A percentile compares a stretch with the other conserved stretches of the same genome.
Evolutionary conservation across 2,797 vertebrate genomes (phyloP).

Genomic region (Melanotaenia pygmaea): DNA sequence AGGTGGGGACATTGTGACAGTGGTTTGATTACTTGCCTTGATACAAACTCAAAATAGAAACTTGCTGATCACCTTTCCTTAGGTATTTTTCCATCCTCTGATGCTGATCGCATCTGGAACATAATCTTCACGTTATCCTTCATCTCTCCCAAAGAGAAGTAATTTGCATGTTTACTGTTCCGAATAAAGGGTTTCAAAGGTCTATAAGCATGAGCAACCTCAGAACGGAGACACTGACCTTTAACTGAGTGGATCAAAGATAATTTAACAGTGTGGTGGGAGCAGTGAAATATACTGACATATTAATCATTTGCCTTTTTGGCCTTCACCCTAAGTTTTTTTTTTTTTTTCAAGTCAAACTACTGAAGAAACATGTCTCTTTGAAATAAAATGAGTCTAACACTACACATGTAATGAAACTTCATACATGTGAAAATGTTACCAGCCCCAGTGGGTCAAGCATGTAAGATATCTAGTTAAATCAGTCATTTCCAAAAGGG

Average conservation of each 20-base stretch:
- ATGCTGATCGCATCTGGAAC: conserved; percentile 59
- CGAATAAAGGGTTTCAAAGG: conserved; percentile 46
- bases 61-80: not conserved
- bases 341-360: not conserved
- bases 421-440: not conserved
- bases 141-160: conserved; percentile 39
- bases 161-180: conserved; percentile 50
- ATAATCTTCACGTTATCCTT: conserved; percentile 32
- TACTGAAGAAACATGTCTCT: not conserved
- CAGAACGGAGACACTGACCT: conserved; percentile 41
- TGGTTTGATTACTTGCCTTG: conserved; percentile 31
- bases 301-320: not conserved
- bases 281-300: not conserved
- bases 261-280: conserved; percentile 3
- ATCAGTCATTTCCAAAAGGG: not conserved
- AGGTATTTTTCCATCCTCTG: conserved; percentile 28
- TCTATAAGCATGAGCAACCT: conserved; percentile 32
- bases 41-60: conserved; percentile 37
- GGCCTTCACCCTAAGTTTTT: not conserved
- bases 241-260: conserved; percentile 50
- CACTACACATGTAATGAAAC: not conserved
- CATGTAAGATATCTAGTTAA: not conserved
- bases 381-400: not conserved
- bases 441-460: not conserved
- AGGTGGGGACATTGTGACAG: conserved; percentile 17